Percentiles rank a stretch among this genome's conserved stretches.
These are phyloP conservation scores for Hylyphantes graminicola DNA, from an alignment of 1,140 invertebrate genomes.

Conservation along the genomic window DNA sequence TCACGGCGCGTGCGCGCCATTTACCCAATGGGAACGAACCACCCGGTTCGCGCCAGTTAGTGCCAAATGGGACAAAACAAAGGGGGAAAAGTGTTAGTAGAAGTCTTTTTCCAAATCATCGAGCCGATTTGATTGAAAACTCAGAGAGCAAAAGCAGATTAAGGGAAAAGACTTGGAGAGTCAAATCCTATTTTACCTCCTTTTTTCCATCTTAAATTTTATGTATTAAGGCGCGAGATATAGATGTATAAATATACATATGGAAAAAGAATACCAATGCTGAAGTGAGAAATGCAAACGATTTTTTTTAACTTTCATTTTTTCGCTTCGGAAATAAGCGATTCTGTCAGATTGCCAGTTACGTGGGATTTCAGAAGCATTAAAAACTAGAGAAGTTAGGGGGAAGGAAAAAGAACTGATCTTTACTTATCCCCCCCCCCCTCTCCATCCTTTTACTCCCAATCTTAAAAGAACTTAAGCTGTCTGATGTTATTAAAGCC, in stretches of 20 bases:
- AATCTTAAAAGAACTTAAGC: slow-evolving; percentile 37
- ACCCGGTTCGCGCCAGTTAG: slow-evolving; percentile 57
- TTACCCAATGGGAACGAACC: slow-evolving; percentile 56
- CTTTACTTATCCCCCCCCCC: slow-evolving; percentile 24
- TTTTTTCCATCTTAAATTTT: slow-evolving; percentile 1
- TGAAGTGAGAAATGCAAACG: slow-evolving; percentile 19
- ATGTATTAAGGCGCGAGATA: slow-evolving; percentile 4
- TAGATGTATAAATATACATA: slow-evolving; percentile 1
- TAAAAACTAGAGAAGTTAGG: slow-evolving; percentile 29
- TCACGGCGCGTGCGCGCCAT: slow-evolving; percentile 60
- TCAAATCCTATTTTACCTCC: slow-evolving; percentile 55
- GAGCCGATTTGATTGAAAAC: slow-evolving; percentile 59
- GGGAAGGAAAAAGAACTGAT: slow-evolving; percentile 21
- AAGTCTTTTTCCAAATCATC: slow-evolving; percentile 60
- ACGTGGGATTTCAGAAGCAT: slow-evolving; percentile 51
- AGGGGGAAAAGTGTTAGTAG: slow-evolving; percentile 45
- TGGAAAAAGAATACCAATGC: slow-evolving; percentile 43
- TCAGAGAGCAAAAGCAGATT: slow-evolving; percentile 49
- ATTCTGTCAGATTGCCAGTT: slow-evolving; percentile 54
- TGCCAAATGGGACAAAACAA: slow-evolving; percentile 57
- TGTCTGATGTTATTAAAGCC: slow-evolving; percentile 60
- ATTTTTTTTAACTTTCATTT: slow-evolving; percentile 24
- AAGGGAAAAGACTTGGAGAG: slow-evolving; percentile 27
- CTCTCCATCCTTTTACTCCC: not conserved
- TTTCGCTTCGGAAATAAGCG: slow-evolving; percentile 43